Base-by-base conservation (phyloP, 2,797 vertebrate species). In the Paedocypris micromegethes region DNA sequence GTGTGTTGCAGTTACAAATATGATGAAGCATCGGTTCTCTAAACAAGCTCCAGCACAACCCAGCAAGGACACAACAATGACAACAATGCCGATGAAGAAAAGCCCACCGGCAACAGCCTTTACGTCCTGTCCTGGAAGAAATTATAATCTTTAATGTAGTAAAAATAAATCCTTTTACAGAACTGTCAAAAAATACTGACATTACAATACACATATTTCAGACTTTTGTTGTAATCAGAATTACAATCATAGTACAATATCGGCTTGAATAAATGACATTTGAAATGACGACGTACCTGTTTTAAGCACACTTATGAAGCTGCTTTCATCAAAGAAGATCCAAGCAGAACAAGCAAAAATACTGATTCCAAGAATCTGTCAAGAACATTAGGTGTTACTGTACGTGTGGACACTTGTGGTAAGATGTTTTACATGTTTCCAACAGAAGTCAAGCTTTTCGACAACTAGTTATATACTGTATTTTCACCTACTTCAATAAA, bases 361-460 rank as follows among this genome's bases (percentile, higher is more conserved):
- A n/a, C 81, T 80, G 46, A 84, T 23, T 9, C 86, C 86, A 64
- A 88, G 73, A 76, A 78, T 77, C 88, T 90, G 78, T 49, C 48
- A 44, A 43, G 51, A 66, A 45, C 41, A 58, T 65, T 59, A 2
- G 62, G n/a, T 70, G 62, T 70, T 70, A 70, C 47, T 63, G 40
- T 42, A 64, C 53, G 51, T 45, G 68, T 50, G 48, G 63, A 9
- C n/a, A 43, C 46, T 9, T 40, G 47, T 52, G 37, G 40, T 53
- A 53, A 49, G 58, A 68, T 40, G 50, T 53, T 41, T 58, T 37
- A 53, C 9, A 6, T 23, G 4, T 39, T 7, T 53, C 2, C 5
- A 23, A 44, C 48, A 51, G 40, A 48, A 23, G 2, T 41, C 37
- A 37, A 49, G 3, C 4, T n/a, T 4, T 57, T 6, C 23, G 42